Conservation (phyloP, 2,888 invertebrate genomes). For the Eristalinus aeneus region DNA sequence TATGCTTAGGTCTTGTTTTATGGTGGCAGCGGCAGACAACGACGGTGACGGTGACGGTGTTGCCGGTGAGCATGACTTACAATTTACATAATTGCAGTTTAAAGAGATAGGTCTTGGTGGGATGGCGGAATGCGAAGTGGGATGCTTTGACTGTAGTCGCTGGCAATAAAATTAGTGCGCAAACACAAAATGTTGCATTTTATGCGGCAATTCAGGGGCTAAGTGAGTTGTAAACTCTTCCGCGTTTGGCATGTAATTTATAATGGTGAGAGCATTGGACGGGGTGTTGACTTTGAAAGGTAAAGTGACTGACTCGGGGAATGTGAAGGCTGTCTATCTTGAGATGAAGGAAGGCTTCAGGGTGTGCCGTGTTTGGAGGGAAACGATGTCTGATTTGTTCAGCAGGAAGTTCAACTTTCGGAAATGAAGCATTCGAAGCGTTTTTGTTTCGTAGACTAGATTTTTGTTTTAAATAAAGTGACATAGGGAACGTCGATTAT, state of each 20-base stretch:
- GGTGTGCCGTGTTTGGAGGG: too few species aligned
- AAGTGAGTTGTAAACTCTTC: conserved; percentile 26
- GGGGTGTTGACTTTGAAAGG: neutral
- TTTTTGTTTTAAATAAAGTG: too few species aligned
- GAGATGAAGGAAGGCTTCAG: too few species aligned
- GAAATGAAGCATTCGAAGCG: too few species aligned
- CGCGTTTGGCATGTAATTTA: neutral
- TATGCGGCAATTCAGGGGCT: conserved; percentile 19
- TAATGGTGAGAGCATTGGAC: neutral
- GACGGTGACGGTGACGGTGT: neutral
- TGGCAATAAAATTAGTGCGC: neutral
- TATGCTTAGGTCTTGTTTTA: conserved; percentile 33
- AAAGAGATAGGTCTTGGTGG: conserved; percentile 3
- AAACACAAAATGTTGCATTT: conserved; percentile 4
- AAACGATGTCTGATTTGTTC: too few species aligned
- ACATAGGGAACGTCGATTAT: too few species aligned
- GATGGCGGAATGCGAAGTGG: neutral
- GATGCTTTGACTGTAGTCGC: neutral
- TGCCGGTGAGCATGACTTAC: neutral
- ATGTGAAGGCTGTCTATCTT: too few species aligned
- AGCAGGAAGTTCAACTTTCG: too few species aligned
- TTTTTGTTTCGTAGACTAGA: too few species aligned
- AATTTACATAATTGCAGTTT: conserved; percentile 43
- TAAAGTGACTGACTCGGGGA: neutral
- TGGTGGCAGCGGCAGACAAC: neutral